phyloP scores from a whole-genome alignment of 2,888 invertebrate species.

The Polyploca ridens region DNA sequence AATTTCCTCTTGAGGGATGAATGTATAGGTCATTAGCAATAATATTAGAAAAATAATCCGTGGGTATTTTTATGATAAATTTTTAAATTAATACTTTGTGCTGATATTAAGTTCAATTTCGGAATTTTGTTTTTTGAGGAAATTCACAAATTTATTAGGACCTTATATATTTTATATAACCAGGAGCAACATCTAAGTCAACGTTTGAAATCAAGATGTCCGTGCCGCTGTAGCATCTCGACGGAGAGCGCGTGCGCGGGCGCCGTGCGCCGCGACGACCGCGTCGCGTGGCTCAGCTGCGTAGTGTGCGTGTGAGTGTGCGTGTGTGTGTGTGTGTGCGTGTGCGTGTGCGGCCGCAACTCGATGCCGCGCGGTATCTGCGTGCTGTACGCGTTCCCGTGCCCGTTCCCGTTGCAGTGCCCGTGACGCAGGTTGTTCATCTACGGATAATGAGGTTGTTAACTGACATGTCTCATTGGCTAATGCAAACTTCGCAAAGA shows the following conservation, averaged over 20 bases:
- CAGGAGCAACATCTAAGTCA: conserved; percentile 29
- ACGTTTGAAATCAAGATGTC: conserved; percentile 70
- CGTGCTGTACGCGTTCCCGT: conserved; percentile 54
- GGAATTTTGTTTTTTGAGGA: too few species aligned
- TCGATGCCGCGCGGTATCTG: conserved; percentile 55
- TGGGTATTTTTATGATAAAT: too few species aligned
- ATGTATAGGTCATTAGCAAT: too few species aligned
- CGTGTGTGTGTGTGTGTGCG: too few species aligned
- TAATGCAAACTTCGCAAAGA: too few species aligned
- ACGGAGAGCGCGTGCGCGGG: conserved; percentile 72
- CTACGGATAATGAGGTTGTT: conserved; percentile 37
- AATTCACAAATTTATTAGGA: too few species aligned
- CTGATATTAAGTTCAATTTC: too few species aligned
- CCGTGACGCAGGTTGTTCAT: conserved; percentile 68
- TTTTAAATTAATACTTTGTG: too few species aligned
- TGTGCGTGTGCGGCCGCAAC: conserved; percentile 50
- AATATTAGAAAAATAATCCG: too few species aligned
- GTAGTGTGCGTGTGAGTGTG: conserved; percentile 54
- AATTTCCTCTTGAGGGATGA: too few species aligned
- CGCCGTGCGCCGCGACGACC: conserved; percentile 72
- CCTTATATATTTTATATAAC: too few species aligned
- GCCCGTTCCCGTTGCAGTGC: neutral
- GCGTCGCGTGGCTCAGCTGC: conserved; percentile 72
- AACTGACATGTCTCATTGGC: too few species aligned
- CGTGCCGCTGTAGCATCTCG: conserved; percentile 74